Evolutionary conservation across 2,113 vertebrate species (phyloP), one percentile per base, ranked within the genome.

Genomic region (Psephotus haematonotus): DNA sequence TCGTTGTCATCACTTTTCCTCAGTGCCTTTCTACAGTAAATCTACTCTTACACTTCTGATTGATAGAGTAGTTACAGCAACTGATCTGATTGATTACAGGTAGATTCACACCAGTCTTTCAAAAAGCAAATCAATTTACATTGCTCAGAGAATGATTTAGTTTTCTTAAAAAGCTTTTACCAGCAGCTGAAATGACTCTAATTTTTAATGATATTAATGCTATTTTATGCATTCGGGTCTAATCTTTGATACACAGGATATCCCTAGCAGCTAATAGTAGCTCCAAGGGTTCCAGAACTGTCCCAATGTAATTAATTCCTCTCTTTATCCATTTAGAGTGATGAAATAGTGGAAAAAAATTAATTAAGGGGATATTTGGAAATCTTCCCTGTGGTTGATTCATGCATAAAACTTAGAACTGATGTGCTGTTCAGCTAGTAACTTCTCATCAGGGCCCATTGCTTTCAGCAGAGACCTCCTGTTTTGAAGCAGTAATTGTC

Each of bases 71-170:
- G 64, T 35, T 75, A 27, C 25, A 94, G 76, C 47, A 75, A 31
- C 52, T n/a, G 68, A 86, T 50, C 33, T 81, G 80, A 88, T 60
- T 69, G 92, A 86, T 86, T 82, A 62, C 16, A 17, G 35, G 47
- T 63, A 83, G 46, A 81, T 41, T 81, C 75, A 65, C 53, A 81
- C 11, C 27, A 52, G 28, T 44, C 72, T 93, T 88, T 75, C 50
- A 47, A 71, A 88, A 90, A 88, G 59, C 29, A 97, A 88, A 92
- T 81, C 27, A 47, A 46, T 86, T 93, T 59, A 67, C 24, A 64
- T 90, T 83, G 92, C 55, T 71, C 33, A 55, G n/a, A 53, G 29
- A 92, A 74, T 25, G 24, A 7, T 39, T 22, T 68, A 59, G 31
- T 39, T 68, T 41, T 49, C 43, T 11, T 11, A 76, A 31, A 35